Evolutionary conservation across 2,113 vertebrate species (phyloP).

Genomic region (Charadrius vociferus): DNA sequence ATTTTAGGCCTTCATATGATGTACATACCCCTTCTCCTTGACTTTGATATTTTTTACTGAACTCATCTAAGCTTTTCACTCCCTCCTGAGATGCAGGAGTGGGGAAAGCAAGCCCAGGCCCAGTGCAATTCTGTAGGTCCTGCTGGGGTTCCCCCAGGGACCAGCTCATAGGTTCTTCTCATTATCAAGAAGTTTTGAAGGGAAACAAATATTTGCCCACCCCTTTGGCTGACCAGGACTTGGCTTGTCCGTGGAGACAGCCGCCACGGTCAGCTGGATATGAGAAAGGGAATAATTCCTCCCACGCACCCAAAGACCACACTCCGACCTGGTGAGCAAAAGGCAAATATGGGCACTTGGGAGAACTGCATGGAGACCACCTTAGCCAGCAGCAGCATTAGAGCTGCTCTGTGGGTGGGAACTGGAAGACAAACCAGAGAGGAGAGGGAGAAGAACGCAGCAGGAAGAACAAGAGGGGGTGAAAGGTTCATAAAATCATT

Average conservation of each 20-base stretch:
- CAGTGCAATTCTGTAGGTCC: background rate
- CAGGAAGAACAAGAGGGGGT: background rate
- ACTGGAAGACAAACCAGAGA: background rate
- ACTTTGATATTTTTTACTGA: background rate
- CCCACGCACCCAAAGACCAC: background rate
- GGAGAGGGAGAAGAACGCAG: background rate
- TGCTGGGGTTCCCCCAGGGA: background rate
- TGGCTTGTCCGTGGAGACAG: background rate
- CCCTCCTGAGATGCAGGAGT: background rate
- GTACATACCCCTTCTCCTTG: background rate
- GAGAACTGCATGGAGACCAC: background rate
- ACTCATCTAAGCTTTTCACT: background rate
- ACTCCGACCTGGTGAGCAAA: background rate
- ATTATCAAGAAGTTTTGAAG: background rate
- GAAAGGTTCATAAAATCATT: background rate
- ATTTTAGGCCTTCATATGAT: background rate
- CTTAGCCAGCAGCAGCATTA: background rate
- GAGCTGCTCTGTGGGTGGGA: constrained; percentile 11
- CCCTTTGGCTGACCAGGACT: background rate
- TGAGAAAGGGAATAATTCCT: background rate
- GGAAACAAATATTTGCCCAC: background rate
- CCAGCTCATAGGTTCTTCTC: background rate
- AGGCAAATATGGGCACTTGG: background rate
- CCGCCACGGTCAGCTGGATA: background rate
- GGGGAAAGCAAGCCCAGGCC: background rate